These are phyloP conservation scores for Porphyrio hochstetteri DNA, from an alignment of 2,113 vertebrate species.

Conservation along the genomic window DNA sequence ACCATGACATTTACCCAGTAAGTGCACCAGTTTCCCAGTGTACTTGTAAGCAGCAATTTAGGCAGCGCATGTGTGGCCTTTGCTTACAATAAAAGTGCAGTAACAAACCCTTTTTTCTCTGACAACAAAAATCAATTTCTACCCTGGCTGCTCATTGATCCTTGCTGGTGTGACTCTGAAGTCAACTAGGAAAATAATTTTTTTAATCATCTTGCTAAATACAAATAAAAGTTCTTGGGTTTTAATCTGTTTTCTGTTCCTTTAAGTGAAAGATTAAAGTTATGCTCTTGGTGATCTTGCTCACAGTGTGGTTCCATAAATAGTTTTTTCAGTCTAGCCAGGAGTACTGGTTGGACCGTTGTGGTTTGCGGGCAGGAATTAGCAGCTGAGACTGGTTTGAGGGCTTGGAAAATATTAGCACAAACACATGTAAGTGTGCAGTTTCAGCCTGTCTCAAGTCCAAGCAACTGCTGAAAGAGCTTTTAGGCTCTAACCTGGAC, in stretches of 20 bases:
- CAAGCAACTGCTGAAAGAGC: background rate
- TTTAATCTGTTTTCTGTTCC: background rate
- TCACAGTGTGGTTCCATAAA: background rate
- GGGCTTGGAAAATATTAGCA: background rate
- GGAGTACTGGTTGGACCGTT: background rate
- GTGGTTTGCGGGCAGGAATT: background rate
- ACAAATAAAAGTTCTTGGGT: background rate
- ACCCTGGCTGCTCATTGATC: background rate
- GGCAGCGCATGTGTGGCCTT: background rate
- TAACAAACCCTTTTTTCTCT: background rate
- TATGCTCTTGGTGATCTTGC: background rate
- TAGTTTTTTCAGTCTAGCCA: background rate
- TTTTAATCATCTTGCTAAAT: background rate
- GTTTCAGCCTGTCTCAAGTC: background rate
- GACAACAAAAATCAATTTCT: background rate
- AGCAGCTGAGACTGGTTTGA: background rate
- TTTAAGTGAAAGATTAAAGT: background rate
- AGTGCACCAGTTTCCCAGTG: background rate
- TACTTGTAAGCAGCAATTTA: background rate
- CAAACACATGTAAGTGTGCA: rapidly evolving
- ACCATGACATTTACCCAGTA: background rate
- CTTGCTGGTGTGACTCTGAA: background rate
- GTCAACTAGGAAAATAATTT: background rate
- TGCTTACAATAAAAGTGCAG: background rate
- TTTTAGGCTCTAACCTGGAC: background rate